A percentile compares a stretch with the other conserved stretches of the same genome.
Conservation (phyloP, 2,113 vertebrate genomes). For the Uria aalge region DNA sequence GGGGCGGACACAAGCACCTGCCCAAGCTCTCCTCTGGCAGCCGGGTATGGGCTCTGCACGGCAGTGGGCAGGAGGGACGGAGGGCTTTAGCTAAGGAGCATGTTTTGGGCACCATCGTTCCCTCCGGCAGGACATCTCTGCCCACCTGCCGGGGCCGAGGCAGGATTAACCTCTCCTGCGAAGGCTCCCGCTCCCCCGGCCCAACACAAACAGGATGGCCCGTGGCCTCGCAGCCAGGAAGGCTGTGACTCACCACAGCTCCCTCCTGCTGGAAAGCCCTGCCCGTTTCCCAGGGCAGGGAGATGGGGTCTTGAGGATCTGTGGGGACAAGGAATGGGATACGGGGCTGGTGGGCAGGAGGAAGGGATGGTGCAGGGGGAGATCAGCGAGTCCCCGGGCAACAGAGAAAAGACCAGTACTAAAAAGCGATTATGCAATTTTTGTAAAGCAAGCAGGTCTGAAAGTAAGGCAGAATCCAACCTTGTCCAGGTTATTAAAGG, state of each 20-base stretch:
- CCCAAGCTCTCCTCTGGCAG: not conserved
- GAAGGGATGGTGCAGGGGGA: not conserved
- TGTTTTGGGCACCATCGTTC: accelerated
- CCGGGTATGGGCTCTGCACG: accelerated
- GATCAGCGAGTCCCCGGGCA: not conserved
- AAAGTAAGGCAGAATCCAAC: not conserved
- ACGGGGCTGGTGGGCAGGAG: accelerated
- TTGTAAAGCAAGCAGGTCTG: not conserved
- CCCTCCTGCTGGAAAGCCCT: not conserved
- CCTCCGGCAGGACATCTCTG: not conserved
- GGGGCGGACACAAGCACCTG: not conserved
- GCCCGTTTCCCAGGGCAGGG: accelerated
- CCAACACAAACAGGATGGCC: not conserved
- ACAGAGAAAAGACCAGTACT: not conserved
- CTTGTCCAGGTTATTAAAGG: not conserved
- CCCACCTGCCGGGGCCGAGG: not conserved
- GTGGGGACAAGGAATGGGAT: not conserved
- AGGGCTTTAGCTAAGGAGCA: not conserved
- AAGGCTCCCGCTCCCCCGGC: not conserved
- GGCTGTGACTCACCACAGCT: conserved; percentile 1
- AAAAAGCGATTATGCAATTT: not conserved
- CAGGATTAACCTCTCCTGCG: not conserved
- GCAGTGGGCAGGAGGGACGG: not conserved
- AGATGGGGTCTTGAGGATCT: not conserved
- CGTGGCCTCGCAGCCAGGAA: not conserved